These are phyloP conservation scores for Himantopus leucocephalus DNA, from an alignment of 2,113 vertebrate species.

Conservation along the genomic window DNA sequence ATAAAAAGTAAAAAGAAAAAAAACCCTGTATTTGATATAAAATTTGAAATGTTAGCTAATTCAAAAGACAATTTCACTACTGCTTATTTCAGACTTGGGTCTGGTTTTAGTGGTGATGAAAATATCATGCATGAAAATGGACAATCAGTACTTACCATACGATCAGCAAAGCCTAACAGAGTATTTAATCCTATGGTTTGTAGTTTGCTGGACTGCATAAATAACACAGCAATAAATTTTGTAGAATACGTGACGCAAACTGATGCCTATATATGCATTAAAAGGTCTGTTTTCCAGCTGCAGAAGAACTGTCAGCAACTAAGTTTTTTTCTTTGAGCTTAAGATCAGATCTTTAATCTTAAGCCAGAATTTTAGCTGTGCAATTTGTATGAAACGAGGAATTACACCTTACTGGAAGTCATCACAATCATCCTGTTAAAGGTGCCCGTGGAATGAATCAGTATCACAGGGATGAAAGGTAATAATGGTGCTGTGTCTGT, in stretches of 20 bases:
- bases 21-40: not conserved
- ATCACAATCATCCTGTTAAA: not conserved
- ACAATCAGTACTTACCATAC: not conserved
- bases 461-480: not conserved
- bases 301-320: not conserved
- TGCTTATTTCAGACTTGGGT: not conserved
- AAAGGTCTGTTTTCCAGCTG: not conserved
- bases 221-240: not conserved
- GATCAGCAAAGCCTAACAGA: not conserved
- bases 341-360: not conserved
- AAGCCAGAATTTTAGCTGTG: not conserved
- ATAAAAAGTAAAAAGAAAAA: not conserved
- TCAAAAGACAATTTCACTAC: not conserved
- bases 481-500: rapidly evolving
- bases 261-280: not conserved
- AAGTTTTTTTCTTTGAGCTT: not conserved
- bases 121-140: not conserved
- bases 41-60: not conserved
- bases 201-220: not conserved
- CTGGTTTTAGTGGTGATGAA: not conserved
- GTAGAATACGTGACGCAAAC: not conserved
- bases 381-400: not conserved
- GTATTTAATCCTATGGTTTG: not conserved
- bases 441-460: not conserved
- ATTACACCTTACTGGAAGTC: not conserved